Evolutionary conservation across 2,797 vertebrate species (phyloP).

Genomic region (Anguilla anguilla): DNA sequence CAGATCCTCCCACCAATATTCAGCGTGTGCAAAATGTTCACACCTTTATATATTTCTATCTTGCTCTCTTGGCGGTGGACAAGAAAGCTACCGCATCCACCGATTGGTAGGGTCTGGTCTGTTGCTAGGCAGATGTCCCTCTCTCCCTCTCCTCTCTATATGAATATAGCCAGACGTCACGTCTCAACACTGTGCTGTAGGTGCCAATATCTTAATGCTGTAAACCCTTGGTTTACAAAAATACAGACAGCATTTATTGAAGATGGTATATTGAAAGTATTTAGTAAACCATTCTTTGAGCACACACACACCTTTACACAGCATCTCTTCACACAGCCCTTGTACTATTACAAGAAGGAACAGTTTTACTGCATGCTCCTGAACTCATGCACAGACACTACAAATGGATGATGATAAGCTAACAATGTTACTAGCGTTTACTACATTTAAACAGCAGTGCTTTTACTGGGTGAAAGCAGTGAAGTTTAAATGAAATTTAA

Average conservation of each 20-base stretch:
- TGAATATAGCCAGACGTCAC: conserved; percentile 37
- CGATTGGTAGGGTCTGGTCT: conserved; percentile 48
- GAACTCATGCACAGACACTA: not conserved
- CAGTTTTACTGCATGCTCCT: not conserved
- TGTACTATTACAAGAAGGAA: not conserved
- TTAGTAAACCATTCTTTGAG: not conserved
- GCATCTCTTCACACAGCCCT: not conserved
- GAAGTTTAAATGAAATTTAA: not conserved
- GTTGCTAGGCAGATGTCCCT: conserved; percentile 62
- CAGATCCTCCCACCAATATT: not conserved
- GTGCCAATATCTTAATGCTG: conserved; percentile 24
- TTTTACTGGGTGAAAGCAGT: not conserved
- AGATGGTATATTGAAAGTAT: not conserved
- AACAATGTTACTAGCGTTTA: not conserved
- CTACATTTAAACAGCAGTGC: not conserved
- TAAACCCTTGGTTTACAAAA: not conserved
- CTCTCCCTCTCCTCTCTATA: conserved; percentile 38
- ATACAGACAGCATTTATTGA: not conserved
- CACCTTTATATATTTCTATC: conserved; percentile 5
- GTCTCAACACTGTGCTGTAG: conserved; percentile 38
- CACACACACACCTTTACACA: not conserved
- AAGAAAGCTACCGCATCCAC: conserved; percentile 6
- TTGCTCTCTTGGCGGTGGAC: conserved; percentile 3
- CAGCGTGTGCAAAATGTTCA: not conserved
- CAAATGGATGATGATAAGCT: not conserved